phyloP scores from a whole-genome alignment of 1,140 invertebrate species.

The Hypsibius dujardini region DNA sequence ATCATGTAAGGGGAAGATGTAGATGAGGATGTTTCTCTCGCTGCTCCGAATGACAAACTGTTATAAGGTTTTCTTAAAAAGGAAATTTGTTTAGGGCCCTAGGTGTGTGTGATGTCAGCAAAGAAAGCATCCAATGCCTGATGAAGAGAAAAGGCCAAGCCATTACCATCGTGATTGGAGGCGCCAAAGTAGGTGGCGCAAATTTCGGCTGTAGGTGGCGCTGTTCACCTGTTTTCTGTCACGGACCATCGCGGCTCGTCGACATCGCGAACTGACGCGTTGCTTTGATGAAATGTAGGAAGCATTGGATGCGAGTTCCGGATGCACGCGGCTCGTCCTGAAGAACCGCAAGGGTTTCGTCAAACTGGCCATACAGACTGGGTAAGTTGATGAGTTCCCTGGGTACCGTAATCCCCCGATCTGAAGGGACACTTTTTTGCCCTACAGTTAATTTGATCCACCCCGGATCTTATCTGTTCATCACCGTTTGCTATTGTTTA shows the following conservation, averaged over 20 bases:
- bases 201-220: background rate
- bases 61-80: too few relatives aligned
- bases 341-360: slow-evolving; percentile 16
- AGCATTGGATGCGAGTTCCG: background rate
- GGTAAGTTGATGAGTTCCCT: background rate
- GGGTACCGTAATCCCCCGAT: too few relatives aligned
- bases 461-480: background rate
- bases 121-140: background rate
- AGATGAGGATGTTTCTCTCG: too few relatives aligned
- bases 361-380: background rate
- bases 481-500: background rate
- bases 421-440: background rate
- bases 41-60: too few relatives aligned
- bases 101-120: background rate
- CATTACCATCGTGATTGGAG: background rate
- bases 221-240: too few relatives aligned
- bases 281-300: too few relatives aligned
- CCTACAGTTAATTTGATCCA: background rate
- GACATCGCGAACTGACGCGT: too few relatives aligned
- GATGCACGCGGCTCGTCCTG: background rate
- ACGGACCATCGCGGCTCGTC: too few relatives aligned
- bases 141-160: background rate
- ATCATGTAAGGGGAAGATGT: too few relatives aligned
- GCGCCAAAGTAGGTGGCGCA: background rate
- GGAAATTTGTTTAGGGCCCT: background rate